A percentile compares a stretch with the other conserved stretches of the same genome.
phyloP scores from a whole-genome alignment of 2,113 vertebrate genomes.

The Alexandromys fortis region DNA sequence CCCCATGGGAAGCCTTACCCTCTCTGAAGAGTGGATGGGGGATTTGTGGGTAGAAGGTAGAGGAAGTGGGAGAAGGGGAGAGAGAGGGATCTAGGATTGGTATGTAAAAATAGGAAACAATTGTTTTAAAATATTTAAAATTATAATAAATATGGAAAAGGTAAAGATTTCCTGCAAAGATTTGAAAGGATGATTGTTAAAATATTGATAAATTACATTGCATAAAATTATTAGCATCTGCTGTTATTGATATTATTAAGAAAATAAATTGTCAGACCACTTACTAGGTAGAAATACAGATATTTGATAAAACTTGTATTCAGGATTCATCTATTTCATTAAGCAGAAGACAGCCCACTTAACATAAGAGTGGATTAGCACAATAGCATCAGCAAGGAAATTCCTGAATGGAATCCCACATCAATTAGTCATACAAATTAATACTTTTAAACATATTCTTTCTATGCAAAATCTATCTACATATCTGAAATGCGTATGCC shows the following conservation, averaged over 20 bases:
- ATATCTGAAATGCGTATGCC: neutral
- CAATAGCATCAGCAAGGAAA: neutral
- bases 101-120: too few species aligned
- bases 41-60: too few species aligned
- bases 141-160: neutral
- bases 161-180: neutral
- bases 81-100: too few species aligned
- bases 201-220: neutral
- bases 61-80: too few species aligned
- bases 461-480: neutral
- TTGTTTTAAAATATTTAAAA: too few species aligned
- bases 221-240: neutral
- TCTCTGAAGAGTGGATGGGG: too few species aligned
- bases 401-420: neutral
- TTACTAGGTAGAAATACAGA: neutral
- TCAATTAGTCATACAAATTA: neutral
- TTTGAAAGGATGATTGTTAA: neutral
- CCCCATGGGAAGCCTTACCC: too few species aligned
- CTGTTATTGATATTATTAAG: neutral
- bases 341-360: neutral
- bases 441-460: neutral
- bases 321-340: neutral
- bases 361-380: neutral
- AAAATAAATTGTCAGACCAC: neutral
- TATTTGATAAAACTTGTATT: neutral